Percentiles rank a stretch among this genome's conserved stretches.
Evolutionary conservation across 37 sponge, comb jelly and placozoan genomes (phyloP).

Genomic region (Petrosia ficiformis): DNA sequence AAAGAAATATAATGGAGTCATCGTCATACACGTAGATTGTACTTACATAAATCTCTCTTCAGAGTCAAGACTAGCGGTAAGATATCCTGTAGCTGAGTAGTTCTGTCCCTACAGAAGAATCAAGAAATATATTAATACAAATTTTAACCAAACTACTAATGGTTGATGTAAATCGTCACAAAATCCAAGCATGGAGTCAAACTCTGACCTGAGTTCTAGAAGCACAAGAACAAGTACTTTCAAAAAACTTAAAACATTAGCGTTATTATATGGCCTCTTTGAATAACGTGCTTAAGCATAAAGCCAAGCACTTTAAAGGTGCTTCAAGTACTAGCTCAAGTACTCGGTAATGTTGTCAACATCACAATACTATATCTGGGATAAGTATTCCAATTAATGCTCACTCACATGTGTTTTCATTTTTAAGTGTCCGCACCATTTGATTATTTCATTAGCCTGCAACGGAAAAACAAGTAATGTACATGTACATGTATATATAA

Average conservation of each 20-base stretch:
- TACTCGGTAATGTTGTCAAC: too few relatives aligned
- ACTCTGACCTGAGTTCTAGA: too few relatives aligned
- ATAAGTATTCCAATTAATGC: background rate
- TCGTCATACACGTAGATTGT: too few relatives aligned
- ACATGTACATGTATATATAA: constrained; percentile 15
- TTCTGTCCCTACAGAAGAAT: background rate
- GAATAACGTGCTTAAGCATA: too few relatives aligned
- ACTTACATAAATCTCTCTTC: constrained; percentile 38
- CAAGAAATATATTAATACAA: background rate
- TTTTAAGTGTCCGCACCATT: constrained; percentile 66
- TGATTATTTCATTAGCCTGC: constrained; percentile 67
- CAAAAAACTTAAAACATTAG: background rate
- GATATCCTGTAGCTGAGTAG: constrained; percentile 21
- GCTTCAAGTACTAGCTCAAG: too few relatives aligned
- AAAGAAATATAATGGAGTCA: too few relatives aligned
- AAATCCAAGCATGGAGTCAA: too few relatives aligned
- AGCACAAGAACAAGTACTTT: background rate
- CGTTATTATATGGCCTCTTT: too few relatives aligned
- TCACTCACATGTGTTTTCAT: constrained; percentile 41
- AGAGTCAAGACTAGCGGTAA: constrained; percentile 42
- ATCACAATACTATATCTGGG: too few relatives aligned
- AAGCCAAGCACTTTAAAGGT: too few relatives aligned
- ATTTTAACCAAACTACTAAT: too few relatives aligned
- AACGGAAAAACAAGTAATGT: background rate
- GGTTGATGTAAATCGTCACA: too few relatives aligned